Percentiles rank a stretch among this genome's conserved stretches.
These are phyloP conservation scores for Drosophila demipolita DNA, from an alignment of 2,888 invertebrate genomes.

Conservation along the genomic window DNA sequence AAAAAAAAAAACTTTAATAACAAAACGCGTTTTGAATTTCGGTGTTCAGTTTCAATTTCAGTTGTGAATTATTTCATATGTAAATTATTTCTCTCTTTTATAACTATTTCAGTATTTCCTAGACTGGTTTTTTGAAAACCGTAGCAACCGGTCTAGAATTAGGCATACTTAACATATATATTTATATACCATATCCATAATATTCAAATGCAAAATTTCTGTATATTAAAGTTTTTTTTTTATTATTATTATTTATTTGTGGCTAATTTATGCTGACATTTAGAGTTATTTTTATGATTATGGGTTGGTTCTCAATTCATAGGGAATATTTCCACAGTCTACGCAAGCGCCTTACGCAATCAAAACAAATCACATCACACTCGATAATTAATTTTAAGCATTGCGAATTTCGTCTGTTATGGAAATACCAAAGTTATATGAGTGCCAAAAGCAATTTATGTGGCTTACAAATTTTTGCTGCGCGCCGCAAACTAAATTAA, in stretches of 20 bases:
- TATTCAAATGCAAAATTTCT: constrained; percentile 33
- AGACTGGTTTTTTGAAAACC: constrained; percentile 58
- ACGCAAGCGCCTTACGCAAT: constrained; percentile 52
- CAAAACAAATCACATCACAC: constrained; percentile 57
- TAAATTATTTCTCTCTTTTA: constrained; percentile 45
- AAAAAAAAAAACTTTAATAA: constrained; percentile 65
- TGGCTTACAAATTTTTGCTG: constrained; percentile 50
- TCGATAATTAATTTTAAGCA: constrained; percentile 68
- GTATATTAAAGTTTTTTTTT: constrained; percentile 32
- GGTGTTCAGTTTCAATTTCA: constrained; percentile 70
- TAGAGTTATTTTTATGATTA: constrained; percentile 6
- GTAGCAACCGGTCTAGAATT: constrained; percentile 68
- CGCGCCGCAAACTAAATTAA: constrained; percentile 24
- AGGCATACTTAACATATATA: constrained; percentile 49
- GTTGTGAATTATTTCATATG: constrained; percentile 69
- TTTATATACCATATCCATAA: constrained; percentile 10
- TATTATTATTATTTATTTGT: constrained; percentile 17
- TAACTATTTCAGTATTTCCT: constrained; percentile 40
- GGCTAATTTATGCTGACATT: constrained; percentile 54
- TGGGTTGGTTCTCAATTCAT: constrained; percentile 39
- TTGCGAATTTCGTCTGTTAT: constrained; percentile 61
- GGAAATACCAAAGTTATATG: constrained; percentile 68
- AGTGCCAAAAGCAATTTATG: constrained; percentile 50
- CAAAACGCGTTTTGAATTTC: constrained; percentile 69
- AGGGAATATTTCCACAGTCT: constrained; percentile 42